Conservation (phyloP, 2,113 vertebrate species). For the Diadophis punctatus region DNA sequence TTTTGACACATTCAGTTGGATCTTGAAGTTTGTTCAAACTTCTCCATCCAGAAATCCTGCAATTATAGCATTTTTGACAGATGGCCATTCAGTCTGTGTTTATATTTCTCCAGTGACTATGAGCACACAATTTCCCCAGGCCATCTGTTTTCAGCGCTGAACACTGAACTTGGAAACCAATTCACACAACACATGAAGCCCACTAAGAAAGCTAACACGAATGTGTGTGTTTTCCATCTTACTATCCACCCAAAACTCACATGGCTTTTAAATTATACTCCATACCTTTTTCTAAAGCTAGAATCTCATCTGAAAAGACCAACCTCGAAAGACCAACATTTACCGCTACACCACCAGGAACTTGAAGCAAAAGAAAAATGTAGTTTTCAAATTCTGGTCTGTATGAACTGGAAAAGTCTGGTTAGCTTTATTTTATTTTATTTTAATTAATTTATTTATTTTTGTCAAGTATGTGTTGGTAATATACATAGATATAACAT, state of each 20-base stretch:
- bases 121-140: background rate
- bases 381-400: background rate
- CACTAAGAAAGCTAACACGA: background rate
- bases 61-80: background rate
- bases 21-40: background rate
- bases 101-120: background rate
- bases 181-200: background rate
- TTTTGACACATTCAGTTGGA: background rate
- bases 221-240: background rate
- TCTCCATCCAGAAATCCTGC: background rate
- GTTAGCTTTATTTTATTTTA: no score
- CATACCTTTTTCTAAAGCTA: background rate
- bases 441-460: no score
- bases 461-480: no score
- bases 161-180: background rate
- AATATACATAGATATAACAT: no score
- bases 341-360: background rate
- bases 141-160: background rate
- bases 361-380: background rate
- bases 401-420: background rate
- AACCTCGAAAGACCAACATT: background rate
- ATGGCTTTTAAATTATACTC: background rate
- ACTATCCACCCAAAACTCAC: background rate
- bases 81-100: background rate
- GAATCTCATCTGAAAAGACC: background rate